These are phyloP conservation scores for Dromius quadrimaculatus DNA, from an alignment of 2,888 invertebrate species.

Conservation along the genomic window DNA sequence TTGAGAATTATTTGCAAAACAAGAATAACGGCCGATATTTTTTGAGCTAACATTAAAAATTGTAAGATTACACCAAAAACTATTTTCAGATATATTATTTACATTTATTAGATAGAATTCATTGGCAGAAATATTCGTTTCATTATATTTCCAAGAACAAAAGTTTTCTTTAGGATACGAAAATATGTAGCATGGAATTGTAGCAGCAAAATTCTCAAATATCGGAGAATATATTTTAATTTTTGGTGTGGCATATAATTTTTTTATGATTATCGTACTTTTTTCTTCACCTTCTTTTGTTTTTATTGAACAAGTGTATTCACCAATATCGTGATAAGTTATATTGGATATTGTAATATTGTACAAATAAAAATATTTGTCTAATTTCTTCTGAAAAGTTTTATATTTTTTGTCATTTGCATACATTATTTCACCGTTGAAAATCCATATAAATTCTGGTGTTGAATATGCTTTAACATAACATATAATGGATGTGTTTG, in stretches of 20 bases:
- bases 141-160: conserved; percentile 3
- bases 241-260: background rate
- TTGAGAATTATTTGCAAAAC: conserved; percentile 12
- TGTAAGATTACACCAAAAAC: conserved; percentile 15
- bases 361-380: conserved; percentile 1
- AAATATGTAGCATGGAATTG: background rate
- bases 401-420: background rate
- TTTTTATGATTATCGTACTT: background rate
- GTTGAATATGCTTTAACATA: background rate
- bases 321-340: background rate
- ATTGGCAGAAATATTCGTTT: background rate
- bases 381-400: background rate
- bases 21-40: background rate
- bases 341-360: conserved; percentile 29
- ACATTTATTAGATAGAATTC: background rate
- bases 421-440: background rate
- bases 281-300: conserved; percentile 6
- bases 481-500: conserved; percentile 11
- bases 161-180: background rate
- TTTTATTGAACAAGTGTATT: background rate
- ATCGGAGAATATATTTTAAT: conserved; percentile 4
- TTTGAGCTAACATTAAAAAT: conserved; percentile 1
- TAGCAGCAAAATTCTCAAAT: background rate
- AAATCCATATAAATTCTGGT: background rate
- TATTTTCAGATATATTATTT: background rate